Conservation (phyloP, 2,888 invertebrate species). For the Meandrusa payeni region DNA sequence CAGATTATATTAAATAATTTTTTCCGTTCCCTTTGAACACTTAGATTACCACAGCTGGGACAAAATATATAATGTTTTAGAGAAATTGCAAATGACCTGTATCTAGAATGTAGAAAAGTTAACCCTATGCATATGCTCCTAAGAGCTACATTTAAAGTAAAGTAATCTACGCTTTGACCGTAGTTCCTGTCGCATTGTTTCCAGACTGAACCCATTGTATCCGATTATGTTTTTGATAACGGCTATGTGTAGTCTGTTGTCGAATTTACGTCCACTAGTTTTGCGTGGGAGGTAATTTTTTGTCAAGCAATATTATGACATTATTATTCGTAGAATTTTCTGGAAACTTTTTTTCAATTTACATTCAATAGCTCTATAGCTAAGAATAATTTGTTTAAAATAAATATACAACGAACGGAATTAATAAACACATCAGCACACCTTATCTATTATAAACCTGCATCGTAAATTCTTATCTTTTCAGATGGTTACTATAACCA, state of each 20-base stretch:
- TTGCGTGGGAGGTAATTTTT: conserved; percentile 30
- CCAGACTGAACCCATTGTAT: conserved; percentile 47
- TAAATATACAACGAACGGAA: too few species aligned
- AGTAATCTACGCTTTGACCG: conserved; percentile 40
- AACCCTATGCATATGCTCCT: conserved; percentile 28
- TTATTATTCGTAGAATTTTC: too few species aligned
- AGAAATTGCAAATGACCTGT: conserved; percentile 14
- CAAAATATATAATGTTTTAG: background rate
- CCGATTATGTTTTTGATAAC: conserved; percentile 54
- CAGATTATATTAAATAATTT: conserved; percentile 1
- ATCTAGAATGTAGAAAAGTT: conserved; percentile 26
- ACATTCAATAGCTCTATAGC: too few species aligned
- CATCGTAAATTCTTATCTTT: too few species aligned
- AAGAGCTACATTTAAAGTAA: conserved; percentile 1
- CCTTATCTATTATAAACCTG: too few species aligned
- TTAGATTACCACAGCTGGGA: conserved; percentile 14
- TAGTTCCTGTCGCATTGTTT: conserved; percentile 73
- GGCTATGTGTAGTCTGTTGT: conserved; percentile 34
- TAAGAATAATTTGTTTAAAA: too few species aligned
- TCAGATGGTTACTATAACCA: too few species aligned
- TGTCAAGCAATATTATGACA: conserved; percentile 23
- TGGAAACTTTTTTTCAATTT: too few species aligned
- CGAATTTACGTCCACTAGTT: conserved; percentile 33
- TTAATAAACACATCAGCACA: too few species aligned
- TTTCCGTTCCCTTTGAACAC: conserved; percentile 1